A percentile compares a stretch with the other conserved stretches of the same genome.
These are phyloP conservation scores for Clarias fuscus DNA, from an alignment of 2,797 vertebrate genomes.

Conservation along the genomic window DNA sequence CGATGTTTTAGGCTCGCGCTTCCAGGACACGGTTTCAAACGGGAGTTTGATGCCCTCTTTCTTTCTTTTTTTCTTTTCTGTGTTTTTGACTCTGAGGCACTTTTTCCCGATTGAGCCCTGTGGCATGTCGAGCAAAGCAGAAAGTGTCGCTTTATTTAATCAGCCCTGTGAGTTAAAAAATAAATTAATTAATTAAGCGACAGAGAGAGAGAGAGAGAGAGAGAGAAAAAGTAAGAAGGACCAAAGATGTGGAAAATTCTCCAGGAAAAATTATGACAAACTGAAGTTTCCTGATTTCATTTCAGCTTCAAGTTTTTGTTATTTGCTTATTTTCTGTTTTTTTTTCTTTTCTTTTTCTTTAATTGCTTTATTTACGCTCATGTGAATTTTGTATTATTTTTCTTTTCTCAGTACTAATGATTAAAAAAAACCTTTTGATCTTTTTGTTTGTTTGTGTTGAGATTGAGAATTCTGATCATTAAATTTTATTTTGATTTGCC, in stretches of 20 bases:
- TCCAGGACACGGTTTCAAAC: not conserved
- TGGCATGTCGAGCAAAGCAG: constrained; percentile 60
- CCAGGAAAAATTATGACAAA: not conserved
- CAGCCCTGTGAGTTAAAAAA: constrained; percentile 35
- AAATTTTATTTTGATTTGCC: constrained; percentile 99
- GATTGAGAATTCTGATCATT: constrained; percentile 89
- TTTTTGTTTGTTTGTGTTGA: constrained; percentile 70
- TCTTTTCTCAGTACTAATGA: constrained; percentile 60
- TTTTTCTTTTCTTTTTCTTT: constrained; percentile 49
- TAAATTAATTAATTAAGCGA: constrained; percentile 44
- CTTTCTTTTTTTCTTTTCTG: not conserved
- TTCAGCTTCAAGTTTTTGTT: constrained; percentile 62
- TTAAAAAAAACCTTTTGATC: constrained; percentile 68
- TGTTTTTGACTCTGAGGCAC: not conserved
- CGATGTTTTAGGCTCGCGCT: not conserved
- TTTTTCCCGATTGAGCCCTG: not conserved
- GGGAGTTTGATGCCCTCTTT: not conserved
- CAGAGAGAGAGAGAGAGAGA: too few species aligned
- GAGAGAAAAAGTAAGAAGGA: constrained; percentile 73
- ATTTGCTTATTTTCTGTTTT: constrained; percentile 60
- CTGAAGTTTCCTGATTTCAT: constrained; percentile 48
- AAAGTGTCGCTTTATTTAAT: constrained; percentile 53
- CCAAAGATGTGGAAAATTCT: constrained; percentile 80
- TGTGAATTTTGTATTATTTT: constrained; percentile 64
- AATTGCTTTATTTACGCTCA: constrained; percentile 67